Evolutionary conservation across 2,797 vertebrate species (phyloP), one percentile per base, ranked within the genome.

Genomic region (Diglossa cyanea): DNA sequence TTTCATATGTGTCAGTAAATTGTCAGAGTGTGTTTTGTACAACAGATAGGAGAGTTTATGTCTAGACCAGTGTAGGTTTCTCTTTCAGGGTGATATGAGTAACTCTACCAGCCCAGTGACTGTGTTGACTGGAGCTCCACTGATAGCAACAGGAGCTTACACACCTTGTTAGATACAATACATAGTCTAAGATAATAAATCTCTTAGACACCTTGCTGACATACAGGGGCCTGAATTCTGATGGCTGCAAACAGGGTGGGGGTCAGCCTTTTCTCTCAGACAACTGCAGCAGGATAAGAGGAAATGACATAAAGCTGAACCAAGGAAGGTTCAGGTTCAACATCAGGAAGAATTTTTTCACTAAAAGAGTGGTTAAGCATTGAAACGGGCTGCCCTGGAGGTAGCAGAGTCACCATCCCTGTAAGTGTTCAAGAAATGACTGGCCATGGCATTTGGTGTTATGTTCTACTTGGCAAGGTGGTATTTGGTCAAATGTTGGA

Each of bases 361-460:
- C 25, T 23, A 3, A n/a, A 26, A 11, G 8, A 2, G 14, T 45
- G 8, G 8, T 33, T 25, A 63, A 31, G 15, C 4, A 24, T 14
- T 45, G 12, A 21, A 58, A 35, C 23, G 14, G 10, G 8, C n/a
- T 51, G 17, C 17, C 44, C 37, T 51, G 78, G 24, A 76, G 2
- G 10, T 0, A 17, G 39, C 17, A 7, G 11, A 44, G 11, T 44
- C 24, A 63, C 11, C 10, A 45, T 4, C 24, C 10, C n/a, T 45
- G 28, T 6, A 26, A 51, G 14, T 10, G 24, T 31, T 57, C n/a
- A 39, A 9, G 37, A 76, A 45, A 39, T 63, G 10, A 18, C 5
- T 57, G 50, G 5, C 24, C 0, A 0, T 8, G 11, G 20, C 7
- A 15, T 10, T 44, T 33, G 23, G 11, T 9, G 62, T 35, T 24